These are phyloP conservation scores for Onchidella celtica DNA, from an alignment of 2,888 invertebrate genomes.

Conservation along the genomic window DNA sequence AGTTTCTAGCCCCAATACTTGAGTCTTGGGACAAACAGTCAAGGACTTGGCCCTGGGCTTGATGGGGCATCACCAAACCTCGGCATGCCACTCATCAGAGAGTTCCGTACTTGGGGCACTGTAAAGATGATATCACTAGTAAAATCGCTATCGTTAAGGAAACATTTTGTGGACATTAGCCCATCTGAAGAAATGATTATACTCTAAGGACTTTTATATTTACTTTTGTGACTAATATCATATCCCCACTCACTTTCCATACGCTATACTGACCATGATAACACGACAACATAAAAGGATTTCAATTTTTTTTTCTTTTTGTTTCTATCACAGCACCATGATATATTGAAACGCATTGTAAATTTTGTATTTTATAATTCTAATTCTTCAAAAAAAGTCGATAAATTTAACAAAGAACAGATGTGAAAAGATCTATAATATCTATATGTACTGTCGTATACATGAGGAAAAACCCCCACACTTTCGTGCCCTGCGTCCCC, in stretches of 20 bases:
- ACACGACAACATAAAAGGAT: not conserved
- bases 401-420: not conserved
- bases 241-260: not conserved
- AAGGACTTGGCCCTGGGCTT: no score
- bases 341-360: not conserved
- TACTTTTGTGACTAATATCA: not conserved
- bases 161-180: not conserved
- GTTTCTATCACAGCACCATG: not conserved
- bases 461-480: not conserved
- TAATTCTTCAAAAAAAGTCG: not conserved
- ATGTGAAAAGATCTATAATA: not conserved
- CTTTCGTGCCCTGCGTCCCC: not conserved
- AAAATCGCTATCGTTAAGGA: not conserved
- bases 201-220: not conserved
- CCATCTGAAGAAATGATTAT: not conserved
- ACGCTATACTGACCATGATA: not conserved
- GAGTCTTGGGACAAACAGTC: no score
- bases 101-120: no score
- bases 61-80: no score
- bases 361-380: not conserved
- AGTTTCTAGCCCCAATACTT: no score
- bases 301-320: not conserved
- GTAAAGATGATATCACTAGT: not conserved
- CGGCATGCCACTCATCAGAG: no score
- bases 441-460: not conserved